Evolutionary conservation across 2,113 vertebrate species (phyloP), one percentile per base, ranked within the genome.

Genomic region (Gobiocypris rarus): DNA sequence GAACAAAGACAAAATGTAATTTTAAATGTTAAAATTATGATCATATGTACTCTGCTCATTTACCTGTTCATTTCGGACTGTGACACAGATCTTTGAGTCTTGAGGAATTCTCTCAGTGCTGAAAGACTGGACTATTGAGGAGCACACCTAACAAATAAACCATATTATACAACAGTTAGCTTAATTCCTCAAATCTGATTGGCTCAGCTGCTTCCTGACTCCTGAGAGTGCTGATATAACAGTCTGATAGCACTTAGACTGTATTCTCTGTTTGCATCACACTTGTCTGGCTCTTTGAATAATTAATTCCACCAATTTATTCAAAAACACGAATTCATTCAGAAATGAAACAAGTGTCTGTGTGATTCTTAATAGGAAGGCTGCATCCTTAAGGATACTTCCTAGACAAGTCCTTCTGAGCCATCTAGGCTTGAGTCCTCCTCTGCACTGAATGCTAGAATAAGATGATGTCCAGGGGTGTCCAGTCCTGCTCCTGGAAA

Each of bases 71-170:
- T 75, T 94, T 83, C 85, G 90, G n/a, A 91, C 67, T 9, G 89
- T 91, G 67, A 95, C 48, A 34, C 96, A 96, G n/a, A 95, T 86
- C 83, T 97, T 95, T 41, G 92, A 87, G 85, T 93, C 94, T 87
- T 92, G 90, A 2, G 96, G 96, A 38, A 97, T 22, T 10, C 84
- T 81, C 14, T 89, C 88, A 17, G 85, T 78, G 17, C 90, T 89
- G 31, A 95, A 97, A 0, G 96, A 94, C 90, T 97, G 96, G 48
- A 84, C 86, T 58, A 97, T 87, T 26, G 91, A 91, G 22, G 94
- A 93, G 48, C 96, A 97, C 85, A 97, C 88, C 96, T 97, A 86
- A 69, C 28, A 80, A 81, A 86, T 0, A 81, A 52, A 9, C 15
- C 61, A 52, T 19, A n/a, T 22, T 34, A 50, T 34, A 67, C 7